Conservation (phyloP, 2,888 invertebrate genomes). For the Metallyticus violacea region DNA sequence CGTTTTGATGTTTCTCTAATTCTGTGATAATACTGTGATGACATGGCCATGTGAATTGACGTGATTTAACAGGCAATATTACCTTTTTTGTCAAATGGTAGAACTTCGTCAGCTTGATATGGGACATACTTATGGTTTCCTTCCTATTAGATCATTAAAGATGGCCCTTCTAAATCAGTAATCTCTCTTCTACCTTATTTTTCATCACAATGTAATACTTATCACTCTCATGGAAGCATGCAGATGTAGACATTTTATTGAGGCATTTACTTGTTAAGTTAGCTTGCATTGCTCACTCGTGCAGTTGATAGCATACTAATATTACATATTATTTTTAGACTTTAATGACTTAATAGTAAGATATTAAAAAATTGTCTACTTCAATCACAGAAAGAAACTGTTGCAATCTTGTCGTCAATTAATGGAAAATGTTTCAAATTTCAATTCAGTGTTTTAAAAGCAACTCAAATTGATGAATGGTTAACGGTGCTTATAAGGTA, state of each 20-base stretch:
- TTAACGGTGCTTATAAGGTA: not conserved
- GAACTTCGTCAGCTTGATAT: not conserved
- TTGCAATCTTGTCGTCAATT: conserved; percentile 12
- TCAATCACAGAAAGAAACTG: conserved; percentile 29
- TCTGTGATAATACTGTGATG: not conserved
- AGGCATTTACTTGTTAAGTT: conserved; percentile 21
- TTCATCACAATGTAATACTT: not conserved
- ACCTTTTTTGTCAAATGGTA: not conserved
- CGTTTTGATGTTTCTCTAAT: no score
- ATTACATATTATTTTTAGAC: conserved; percentile 28
- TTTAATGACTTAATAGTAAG: conserved; percentile 26
- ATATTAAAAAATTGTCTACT: conserved; percentile 26
- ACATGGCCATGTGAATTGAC: not conserved
- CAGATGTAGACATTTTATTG: conserved; percentile 23
- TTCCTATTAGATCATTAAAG: not conserved
- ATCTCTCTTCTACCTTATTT: not conserved
- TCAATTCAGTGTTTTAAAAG: conserved; percentile 9
- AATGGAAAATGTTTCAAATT: conserved; percentile 16
- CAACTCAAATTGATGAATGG: not conserved
- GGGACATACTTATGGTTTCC: not conserved
- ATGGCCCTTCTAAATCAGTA: not conserved
- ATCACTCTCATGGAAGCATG: conserved; percentile 20
- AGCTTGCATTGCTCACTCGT: conserved; percentile 31
- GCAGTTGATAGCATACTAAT: conserved; percentile 28
- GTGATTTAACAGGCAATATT: not conserved